Conservation (phyloP, 2,797 vertebrate genomes). For the Pipistrellus pygmaeus region DNA sequence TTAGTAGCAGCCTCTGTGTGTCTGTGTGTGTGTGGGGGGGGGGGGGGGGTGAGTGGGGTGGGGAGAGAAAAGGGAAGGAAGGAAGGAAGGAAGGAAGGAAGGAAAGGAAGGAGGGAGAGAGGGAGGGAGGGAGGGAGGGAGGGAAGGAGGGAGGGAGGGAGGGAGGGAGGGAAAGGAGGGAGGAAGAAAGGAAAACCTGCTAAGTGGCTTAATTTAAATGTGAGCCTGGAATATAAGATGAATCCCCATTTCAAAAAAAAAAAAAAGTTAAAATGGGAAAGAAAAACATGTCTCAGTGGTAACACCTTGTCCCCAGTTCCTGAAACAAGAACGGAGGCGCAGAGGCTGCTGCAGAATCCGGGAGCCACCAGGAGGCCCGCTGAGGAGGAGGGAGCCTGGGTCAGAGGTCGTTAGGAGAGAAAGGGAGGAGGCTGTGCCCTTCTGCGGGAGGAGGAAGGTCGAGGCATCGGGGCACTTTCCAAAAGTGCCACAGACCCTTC, state of each 20-base stretch:
- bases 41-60: too few relatives aligned
- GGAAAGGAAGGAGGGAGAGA: too few relatives aligned
- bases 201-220: not conserved
- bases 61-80: not conserved
- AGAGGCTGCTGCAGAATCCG: not conserved
- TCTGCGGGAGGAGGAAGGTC: not conserved
- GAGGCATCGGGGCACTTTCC: not conserved
- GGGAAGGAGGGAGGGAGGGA: too few relatives aligned
- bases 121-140: too few relatives aligned
- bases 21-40: not conserved
- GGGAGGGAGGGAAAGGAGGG: not conserved
- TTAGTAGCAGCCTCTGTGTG: not conserved
- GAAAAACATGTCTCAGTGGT: not conserved
- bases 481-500: not conserved
- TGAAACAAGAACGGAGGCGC: not conserved
- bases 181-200: constrained; percentile 37
- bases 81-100: constrained; percentile 40
- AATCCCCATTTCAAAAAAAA: constrained; percentile 9
- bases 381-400: not conserved
- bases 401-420: not conserved
- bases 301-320: not conserved
- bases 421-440: not conserved
- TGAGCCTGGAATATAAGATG: constrained; percentile 13
- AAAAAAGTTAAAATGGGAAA: not conserved
- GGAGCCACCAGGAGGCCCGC: not conserved